These are phyloP conservation scores for Dynastes maya DNA, from an alignment of 2,888 invertebrate species.

Conservation along the genomic window DNA sequence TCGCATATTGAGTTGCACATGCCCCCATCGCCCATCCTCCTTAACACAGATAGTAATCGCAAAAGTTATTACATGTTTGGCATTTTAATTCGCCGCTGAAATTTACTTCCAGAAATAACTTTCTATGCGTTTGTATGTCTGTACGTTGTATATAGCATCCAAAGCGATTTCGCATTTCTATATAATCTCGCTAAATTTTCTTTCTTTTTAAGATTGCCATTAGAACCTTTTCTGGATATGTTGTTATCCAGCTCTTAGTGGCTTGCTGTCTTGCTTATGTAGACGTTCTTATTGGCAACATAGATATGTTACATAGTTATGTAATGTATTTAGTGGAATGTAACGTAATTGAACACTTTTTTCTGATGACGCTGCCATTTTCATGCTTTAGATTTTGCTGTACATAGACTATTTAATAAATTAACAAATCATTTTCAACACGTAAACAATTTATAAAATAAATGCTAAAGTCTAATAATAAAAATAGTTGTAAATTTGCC, in stretches of 20 bases:
- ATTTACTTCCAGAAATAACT: conserved; percentile 23
- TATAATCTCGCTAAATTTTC: not conserved
- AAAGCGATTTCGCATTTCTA: not conserved
- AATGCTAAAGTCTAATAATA: too few species aligned
- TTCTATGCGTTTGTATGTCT: not conserved
- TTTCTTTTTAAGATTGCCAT: not conserved
- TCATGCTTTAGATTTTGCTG: too few species aligned
- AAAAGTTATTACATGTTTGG: conserved; percentile 5
- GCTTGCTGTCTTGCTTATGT: not conserved
- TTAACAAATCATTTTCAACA: too few species aligned
- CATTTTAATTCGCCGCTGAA: conserved; percentile 3
- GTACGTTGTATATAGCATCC: not conserved
- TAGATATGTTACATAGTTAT: conserved; percentile 11
- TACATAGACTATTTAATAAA: too few species aligned
- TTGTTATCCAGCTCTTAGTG: not conserved
- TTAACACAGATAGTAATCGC: conserved; percentile 10
- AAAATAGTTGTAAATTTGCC: too few species aligned
- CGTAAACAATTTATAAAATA: too few species aligned
- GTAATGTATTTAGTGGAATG: not conserved
- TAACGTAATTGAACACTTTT: too few species aligned
- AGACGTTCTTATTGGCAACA: conserved; percentile 1
- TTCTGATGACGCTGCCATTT: too few species aligned
- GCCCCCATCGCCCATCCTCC: not conserved
- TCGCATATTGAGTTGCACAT: not conserved
- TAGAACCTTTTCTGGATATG: not conserved